Evolutionary conservation across 2,797 vertebrate species (phyloP).

Genomic region (Bryconaethiops microstoma): DNA sequence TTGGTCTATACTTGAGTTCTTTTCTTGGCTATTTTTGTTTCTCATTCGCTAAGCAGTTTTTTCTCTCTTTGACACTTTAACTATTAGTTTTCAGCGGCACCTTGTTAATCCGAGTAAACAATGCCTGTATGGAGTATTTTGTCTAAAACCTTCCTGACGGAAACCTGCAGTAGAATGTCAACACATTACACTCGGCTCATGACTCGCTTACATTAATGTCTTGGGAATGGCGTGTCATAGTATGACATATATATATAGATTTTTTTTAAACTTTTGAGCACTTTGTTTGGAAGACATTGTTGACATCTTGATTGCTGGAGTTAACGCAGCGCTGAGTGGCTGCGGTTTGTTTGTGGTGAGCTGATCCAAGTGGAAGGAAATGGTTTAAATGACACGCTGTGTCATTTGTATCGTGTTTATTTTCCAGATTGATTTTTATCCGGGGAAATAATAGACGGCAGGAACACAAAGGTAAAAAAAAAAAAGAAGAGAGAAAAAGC

Average conservation of each 20-base stretch:
- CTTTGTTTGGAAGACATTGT: not conserved
- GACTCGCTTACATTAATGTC: not conserved
- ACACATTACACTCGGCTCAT: not conserved
- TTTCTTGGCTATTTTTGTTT: not conserved
- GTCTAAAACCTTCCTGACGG: not conserved
- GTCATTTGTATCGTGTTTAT: conserved; percentile 48
- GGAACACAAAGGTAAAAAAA: conserved; percentile 17
- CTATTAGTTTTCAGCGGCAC: not conserved
- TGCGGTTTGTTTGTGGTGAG: conserved; percentile 14
- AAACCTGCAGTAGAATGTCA: not conserved
- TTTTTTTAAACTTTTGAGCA: conserved; percentile 10
- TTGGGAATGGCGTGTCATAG: not conserved
- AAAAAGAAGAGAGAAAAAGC: conserved; percentile 12
- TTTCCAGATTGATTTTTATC: conserved; percentile 46
- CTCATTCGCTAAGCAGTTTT: not conserved
- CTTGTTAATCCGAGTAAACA: not conserved
- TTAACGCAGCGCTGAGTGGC: conserved; percentile 26
- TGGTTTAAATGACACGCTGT: conserved; percentile 44
- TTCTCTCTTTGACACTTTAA: not conserved
- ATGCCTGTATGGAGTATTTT: not conserved
- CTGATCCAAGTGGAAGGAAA: conserved; percentile 49
- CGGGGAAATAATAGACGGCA: conserved; percentile 40
- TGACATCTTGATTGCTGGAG: conserved; percentile 25
- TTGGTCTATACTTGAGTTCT: not conserved
- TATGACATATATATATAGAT: not conserved